These are phyloP conservation scores for Mionectes olivaceus DNA, from an alignment of 2,797 vertebrate species.

Conservation along the genomic window DNA sequence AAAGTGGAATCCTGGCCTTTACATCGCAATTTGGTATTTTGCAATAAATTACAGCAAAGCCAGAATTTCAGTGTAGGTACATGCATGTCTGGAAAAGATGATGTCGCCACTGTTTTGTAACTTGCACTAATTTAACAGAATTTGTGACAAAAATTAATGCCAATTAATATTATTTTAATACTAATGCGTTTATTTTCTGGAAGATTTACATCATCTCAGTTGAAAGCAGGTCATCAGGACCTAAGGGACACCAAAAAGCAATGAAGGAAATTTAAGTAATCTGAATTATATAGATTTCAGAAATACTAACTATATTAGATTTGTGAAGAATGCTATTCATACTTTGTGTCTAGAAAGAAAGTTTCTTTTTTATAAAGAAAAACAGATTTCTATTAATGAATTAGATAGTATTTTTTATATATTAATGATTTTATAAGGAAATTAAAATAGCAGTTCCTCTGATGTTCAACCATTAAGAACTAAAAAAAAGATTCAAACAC, in stretches of 20 bases:
- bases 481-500: neutral
- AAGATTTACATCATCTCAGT: neutral
- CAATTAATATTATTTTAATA: neutral
- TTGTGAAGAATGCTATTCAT: neutral
- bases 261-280: neutral
- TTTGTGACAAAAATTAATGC: neutral
- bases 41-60: neutral
- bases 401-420: neutral
- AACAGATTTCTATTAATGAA: neutral
- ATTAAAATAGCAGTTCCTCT: neutral
- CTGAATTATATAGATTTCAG: neutral
- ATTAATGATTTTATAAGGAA: neutral
- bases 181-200: neutral
- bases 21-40: neutral
- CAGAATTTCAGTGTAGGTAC: neutral
- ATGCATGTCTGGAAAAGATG: neutral
- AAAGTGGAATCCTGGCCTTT: neutral
- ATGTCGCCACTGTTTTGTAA: neutral
- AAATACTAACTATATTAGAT: neutral
- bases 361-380: neutral
- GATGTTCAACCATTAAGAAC: neutral
- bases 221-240: neutral
- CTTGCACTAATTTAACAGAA: neutral
- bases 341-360: neutral
- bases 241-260: neutral